Evolutionary conservation across 2,888 invertebrate species (phyloP).

Genomic region (Drosophila cracens): DNA sequence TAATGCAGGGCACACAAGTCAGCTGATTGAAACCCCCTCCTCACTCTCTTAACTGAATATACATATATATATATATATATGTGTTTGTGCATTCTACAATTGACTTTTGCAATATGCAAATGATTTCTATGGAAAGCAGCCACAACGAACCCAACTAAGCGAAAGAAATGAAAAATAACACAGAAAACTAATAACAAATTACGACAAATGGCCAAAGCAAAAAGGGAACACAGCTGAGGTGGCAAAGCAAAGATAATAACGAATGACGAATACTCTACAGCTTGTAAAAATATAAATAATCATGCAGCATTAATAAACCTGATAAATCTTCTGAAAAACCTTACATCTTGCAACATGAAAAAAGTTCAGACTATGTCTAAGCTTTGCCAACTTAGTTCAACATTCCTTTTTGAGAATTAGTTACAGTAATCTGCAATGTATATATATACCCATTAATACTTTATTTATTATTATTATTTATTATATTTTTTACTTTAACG

Average conservation of each 20-base stretch:
- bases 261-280: constrained; percentile 8
- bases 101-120: constrained; percentile 75
- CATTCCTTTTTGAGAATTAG: background rate
- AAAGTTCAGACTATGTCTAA: background rate
- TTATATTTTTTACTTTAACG: background rate
- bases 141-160: constrained; percentile 41
- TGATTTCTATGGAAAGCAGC: constrained; percentile 79
- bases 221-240: constrained; percentile 36
- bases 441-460: no score
- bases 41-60: constrained; percentile 23
- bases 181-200: constrained; percentile 75
- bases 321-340: accelerated
- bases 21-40: constrained; percentile 23
- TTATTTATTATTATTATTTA: no score
- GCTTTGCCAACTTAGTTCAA: background rate
- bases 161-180: constrained; percentile 12
- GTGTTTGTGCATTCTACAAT: constrained; percentile 38
- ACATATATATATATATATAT: constrained; percentile 14
- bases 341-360: accelerated
- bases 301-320: background rate
- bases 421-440: no score
- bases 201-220: constrained; percentile 63
- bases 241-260: background rate
- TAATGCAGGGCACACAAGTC: constrained; percentile 52
- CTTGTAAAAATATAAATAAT: background rate